phyloP scores from a whole-genome alignment of 35 echinoderm and acorn worm genomes.

The Lytechinus pictus region DNA sequence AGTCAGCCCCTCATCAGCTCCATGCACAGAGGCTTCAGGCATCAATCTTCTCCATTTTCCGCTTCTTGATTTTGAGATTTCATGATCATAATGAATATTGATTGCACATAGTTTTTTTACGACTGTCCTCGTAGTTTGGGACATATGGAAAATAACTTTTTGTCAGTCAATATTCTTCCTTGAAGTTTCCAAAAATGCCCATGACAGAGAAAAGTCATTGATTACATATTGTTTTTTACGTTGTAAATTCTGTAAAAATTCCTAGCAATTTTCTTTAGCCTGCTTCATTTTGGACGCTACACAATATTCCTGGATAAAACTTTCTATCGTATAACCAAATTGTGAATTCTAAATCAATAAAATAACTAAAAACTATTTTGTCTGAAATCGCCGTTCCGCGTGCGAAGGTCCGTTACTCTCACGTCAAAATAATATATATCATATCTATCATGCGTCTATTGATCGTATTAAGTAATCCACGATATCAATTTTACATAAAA shows the following conservation, averaged over 20 bases:
- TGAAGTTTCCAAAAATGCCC: background rate
- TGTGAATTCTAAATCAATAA: background rate
- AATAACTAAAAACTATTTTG: background rate
- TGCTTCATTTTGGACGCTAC: background rate
- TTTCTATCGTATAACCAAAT: too few relatives aligned
- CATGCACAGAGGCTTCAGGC: background rate
- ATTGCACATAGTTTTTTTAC: background rate
- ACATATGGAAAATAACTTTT: background rate
- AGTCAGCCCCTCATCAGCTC: background rate
- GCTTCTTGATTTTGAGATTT: background rate
- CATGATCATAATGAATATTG: background rate
- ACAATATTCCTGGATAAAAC: background rate
- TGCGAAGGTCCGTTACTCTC: background rate
- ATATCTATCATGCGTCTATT: too few relatives aligned
- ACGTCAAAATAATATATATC: background rate
- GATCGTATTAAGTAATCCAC: too few relatives aligned
- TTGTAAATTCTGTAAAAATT: too few relatives aligned
- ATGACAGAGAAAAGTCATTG: background rate
- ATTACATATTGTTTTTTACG: too few relatives aligned
- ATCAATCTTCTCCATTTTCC: background rate
- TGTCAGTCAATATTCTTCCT: background rate
- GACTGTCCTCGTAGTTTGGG: background rate
- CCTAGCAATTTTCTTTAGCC: too few relatives aligned
- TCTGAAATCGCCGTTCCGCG: background rate
- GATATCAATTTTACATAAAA: too few relatives aligned